These are phyloP conservation scores for Malurus leucopterus DNA, from an alignment of 2,797 vertebrate genomes.

Conservation along the genomic window DNA sequence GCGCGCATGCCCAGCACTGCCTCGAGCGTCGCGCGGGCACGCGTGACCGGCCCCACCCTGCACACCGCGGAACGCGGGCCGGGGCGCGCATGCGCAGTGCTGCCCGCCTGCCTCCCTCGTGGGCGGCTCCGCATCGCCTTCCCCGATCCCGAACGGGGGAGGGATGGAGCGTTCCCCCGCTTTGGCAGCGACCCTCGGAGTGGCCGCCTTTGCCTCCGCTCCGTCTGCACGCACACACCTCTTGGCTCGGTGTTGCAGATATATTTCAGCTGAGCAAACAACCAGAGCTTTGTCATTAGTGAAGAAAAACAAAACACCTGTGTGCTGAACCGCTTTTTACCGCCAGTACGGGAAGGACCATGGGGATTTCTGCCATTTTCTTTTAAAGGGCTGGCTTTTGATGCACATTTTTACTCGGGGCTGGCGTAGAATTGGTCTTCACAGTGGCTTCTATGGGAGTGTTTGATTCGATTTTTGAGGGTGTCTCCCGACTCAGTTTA, in stretches of 20 bases:
- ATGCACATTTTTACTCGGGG: background rate
- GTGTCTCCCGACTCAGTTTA: background rate
- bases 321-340: accelerated
- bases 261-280: accelerated
- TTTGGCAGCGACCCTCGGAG: background rate
- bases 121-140: no score
- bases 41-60: background rate
- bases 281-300: background rate
- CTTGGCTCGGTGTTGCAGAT: accelerated
- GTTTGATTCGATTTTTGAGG: background rate
- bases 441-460: background rate
- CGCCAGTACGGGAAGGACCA: accelerated
- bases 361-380: background rate
- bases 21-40: background rate
- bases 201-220: background rate
- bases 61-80: accelerated
- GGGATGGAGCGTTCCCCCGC: accelerated
- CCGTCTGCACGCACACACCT: accelerated
- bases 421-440: background rate
- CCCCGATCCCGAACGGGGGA: no score
- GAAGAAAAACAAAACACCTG: accelerated
- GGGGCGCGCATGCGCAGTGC: accelerated
- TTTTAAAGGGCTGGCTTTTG: background rate
- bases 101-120: accelerated
- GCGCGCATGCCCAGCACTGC: background rate